Evolutionary conservation across 2,888 invertebrate genomes (phyloP).

Genomic region (Drosophila fulvimacula): DNA sequence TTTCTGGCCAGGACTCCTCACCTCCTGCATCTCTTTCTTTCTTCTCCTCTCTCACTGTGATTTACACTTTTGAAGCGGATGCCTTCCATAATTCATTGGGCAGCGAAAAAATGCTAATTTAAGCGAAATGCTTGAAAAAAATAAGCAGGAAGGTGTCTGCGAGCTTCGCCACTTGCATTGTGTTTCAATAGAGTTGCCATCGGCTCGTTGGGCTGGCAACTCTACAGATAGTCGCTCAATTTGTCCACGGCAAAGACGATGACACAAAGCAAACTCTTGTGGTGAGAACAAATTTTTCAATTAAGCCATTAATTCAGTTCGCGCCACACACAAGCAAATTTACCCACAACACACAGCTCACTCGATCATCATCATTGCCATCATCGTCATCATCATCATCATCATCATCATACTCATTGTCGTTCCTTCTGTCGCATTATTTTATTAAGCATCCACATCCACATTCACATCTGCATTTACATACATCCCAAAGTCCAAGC

Average conservation of each 20-base stretch:
- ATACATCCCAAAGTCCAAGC: constrained; percentile 53
- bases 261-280: constrained; percentile 65
- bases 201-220: constrained; percentile 6
- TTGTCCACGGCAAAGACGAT: constrained; percentile 51
- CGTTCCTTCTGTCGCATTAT: constrained; percentile 83
- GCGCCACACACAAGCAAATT: constrained; percentile 61
- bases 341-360: constrained; percentile 35
- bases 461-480: constrained; percentile 40
- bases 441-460: constrained; percentile 77
- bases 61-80: constrained; percentile 18
- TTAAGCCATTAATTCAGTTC: constrained; percentile 84
- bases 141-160: constrained; percentile 32
- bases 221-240: constrained; percentile 54
- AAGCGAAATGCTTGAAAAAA: constrained; percentile 11
- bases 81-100: constrained; percentile 47
- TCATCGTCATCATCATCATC: constrained; percentile 43
- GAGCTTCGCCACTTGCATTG: background rate
- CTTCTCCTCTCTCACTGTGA: constrained; percentile 3
- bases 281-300: constrained; percentile 84
- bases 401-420: constrained; percentile 49
- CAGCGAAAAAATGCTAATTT: constrained; percentile 46
- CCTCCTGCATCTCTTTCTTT: background rate
- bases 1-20: constrained; percentile 28
- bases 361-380: constrained; percentile 11
- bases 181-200: constrained; percentile 24